Evolutionary conservation across 2,888 invertebrate genomes (phyloP), one percentile per base, ranked within the genome.

Genomic region (Elaeidobius kamerunicus): DNA sequence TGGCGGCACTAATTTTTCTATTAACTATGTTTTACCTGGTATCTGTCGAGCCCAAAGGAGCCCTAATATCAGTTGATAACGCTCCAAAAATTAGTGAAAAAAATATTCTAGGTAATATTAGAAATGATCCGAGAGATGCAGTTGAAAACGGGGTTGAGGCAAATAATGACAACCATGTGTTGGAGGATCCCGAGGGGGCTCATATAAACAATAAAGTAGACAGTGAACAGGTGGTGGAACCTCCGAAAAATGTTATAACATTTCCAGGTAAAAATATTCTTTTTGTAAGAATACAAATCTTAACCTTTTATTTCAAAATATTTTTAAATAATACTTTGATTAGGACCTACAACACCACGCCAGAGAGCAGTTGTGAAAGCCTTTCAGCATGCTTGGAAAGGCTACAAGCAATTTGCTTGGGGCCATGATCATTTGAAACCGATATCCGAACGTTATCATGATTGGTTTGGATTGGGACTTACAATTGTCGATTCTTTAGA

Each of bases 401-500:
- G 92, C 0, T 99, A 99, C 72, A 91, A 88, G 69, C 82, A 85
- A 53, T 89, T 85, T 73, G 97, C 98, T 0, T 99, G 98, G 98
- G 98, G 98, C 1, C 90, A 93, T 65, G 99, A 99, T 70, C 92
- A 96, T 69, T 77, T 99, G 35, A 91, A 89, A 66, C 98, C 99
- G 0, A 83, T 97, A 23, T 85, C 91, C 0, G 88, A 85, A 63
- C 79, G 83, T 57, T 83, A 86, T 54, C 84, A 86, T 44, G 92
- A 97, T 68, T 99, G 98, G 98, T 98, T 99, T 74, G 88, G 89
- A 0, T 78, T 98, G 1, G 98, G 97, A 0, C 79, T 99, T n/a
- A 95, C 95, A 1, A 88, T 99, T 60, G 85, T 99, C 0, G 99
- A 99, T 76, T 84, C 92, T 0, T 73, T 99, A 58, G 99, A 99